These are phyloP conservation scores for Monopterus albus DNA, from an alignment of 2,113 vertebrate species.

Conservation along the genomic window DNA sequence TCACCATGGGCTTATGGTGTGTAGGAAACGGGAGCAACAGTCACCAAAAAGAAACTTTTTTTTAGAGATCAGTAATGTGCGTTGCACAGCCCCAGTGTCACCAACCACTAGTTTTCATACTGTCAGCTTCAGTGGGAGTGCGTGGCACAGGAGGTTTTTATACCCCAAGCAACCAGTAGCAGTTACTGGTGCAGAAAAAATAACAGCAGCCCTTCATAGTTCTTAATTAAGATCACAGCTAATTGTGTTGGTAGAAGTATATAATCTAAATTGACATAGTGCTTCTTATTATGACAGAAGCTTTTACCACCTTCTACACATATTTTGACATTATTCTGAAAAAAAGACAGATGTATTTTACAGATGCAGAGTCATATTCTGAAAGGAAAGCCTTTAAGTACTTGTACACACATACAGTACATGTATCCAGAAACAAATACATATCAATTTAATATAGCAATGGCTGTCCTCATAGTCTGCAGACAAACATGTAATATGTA, in stretches of 20 bases:
- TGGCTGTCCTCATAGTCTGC: neutral
- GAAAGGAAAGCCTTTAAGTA: too few relatives aligned
- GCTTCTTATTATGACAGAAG: neutral
- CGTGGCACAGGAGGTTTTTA: neutral
- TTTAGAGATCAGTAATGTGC: neutral
- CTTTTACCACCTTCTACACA: neutral
- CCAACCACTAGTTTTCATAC: too few relatives aligned
- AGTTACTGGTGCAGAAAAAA: neutral
- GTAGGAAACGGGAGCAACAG: too few relatives aligned
- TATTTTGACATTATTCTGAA: too few relatives aligned
- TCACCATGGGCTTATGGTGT: too few relatives aligned
- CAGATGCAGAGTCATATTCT: neutral
- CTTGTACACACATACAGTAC: neutral
- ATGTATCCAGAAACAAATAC: too few relatives aligned
- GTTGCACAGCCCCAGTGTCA: too few relatives aligned
- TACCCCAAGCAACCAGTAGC: neutral
- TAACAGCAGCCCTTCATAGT: neutral
- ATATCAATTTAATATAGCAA: neutral
- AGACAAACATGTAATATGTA: conserved; percentile 8
- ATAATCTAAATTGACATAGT: neutral
- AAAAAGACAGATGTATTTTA: too few relatives aligned
- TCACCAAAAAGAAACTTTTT: too few relatives aligned
- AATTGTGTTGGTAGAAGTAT: neutral
- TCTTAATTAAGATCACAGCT: neutral
- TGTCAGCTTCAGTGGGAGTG: too few relatives aligned